Evolutionary conservation across 2,797 vertebrate species (phyloP).

Genomic region (Mico argentatus): DNA sequence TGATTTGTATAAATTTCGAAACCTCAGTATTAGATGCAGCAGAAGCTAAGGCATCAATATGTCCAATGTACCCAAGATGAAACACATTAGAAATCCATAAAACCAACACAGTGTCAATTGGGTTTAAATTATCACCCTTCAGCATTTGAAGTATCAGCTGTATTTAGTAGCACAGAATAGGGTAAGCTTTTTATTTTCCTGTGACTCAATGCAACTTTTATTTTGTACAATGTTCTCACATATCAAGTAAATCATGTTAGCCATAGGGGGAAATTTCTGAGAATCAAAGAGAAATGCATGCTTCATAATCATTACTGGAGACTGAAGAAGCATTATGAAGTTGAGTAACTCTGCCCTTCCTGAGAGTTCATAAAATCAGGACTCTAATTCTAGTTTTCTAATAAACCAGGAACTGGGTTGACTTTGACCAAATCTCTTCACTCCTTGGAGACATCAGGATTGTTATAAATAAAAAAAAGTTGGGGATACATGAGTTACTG

Average conservation of each 20-base stretch:
- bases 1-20: conserved; percentile 54
- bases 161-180: conserved; percentile 76
- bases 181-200: conserved; percentile 75
- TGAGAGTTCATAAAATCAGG: conserved; percentile 50
- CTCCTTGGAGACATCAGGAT: neutral
- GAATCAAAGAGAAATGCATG: conserved; percentile 68
- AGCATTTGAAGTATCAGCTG: conserved; percentile 70
- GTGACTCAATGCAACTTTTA: conserved; percentile 75
- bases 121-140: conserved; percentile 77
- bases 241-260: conserved; percentile 76
- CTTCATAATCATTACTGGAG: conserved; percentile 66
- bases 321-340: conserved; percentile 9
- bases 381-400: conserved; percentile 39
- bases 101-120: conserved; percentile 79
- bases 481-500: neutral
- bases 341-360: neutral
- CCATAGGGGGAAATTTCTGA: conserved; percentile 72
- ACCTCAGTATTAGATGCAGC: conserved; percentile 63
- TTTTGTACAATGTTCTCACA: conserved; percentile 69
- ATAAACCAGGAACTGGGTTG: conserved; percentile 10
- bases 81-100: conserved; percentile 80
- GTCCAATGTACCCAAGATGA: conserved; percentile 60
- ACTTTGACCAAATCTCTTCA: neutral
- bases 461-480: neutral
- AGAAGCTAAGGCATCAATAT: conserved; percentile 67